Percentiles rank a stretch among this genome's conserved stretches.
Evolutionary conservation across 1,140 invertebrate species (phyloP).

Genomic region (Heliconius hewitsoni): DNA sequence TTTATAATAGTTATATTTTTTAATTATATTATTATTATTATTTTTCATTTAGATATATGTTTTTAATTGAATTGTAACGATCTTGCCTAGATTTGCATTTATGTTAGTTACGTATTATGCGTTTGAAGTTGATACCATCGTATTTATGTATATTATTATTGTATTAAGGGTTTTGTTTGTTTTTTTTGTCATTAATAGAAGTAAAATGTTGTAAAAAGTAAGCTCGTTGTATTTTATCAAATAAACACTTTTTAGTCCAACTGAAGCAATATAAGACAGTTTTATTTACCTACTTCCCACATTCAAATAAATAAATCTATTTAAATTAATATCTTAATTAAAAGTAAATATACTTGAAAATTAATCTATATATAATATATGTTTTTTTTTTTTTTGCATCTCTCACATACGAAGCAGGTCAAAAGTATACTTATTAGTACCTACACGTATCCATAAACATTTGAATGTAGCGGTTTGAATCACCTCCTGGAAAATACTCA

Average conservation of each 20-base stretch:
- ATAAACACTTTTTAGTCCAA: conserved; percentile 82
- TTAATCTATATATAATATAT: no score
- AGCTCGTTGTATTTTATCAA: conserved; percentile 82
- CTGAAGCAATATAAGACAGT: conserved; percentile 76
- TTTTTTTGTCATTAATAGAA: conserved; percentile 80
- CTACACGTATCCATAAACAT: no score
- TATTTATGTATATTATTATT: conserved; percentile 81
- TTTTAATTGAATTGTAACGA: conserved; percentile 68
- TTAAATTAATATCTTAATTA: no score
- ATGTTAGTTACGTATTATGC: conserved; percentile 75
- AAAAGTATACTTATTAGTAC: no score
- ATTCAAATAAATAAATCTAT: no score
- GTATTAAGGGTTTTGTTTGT: conserved; percentile 80
- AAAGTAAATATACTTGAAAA: no score
- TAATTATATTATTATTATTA: conserved; percentile 57
- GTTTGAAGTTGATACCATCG: conserved; percentile 80
- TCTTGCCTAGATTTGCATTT: conserved; percentile 81
- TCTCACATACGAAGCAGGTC: no score
- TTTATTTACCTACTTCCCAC: conserved; percentile 57
- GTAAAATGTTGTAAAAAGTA: conserved; percentile 82
- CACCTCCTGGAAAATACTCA: no score
- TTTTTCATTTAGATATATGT: conserved; percentile 68
- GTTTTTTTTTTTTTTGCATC: no score
- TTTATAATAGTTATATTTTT: conserved; percentile 63
- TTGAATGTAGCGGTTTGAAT: no score